Percentiles rank a stretch among this genome's conserved stretches.
Evolutionary conservation across 2,797 vertebrate genomes (phyloP).

Genomic region (Rhodeus uyekii): DNA sequence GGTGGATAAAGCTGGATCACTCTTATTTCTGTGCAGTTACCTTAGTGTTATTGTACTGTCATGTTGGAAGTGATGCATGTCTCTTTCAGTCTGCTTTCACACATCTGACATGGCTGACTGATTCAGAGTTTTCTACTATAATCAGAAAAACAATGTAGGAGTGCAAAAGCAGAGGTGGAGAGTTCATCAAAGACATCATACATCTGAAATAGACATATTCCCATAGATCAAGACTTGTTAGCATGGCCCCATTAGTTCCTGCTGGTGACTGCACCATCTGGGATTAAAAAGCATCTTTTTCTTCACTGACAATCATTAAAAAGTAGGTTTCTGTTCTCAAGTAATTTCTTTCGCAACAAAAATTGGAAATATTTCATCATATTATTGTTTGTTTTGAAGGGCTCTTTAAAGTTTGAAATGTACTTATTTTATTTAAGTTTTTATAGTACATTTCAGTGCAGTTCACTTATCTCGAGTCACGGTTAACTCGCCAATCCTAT

Average conservation of each 20-base stretch:
- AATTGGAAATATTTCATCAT: not conserved
- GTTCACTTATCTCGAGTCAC: too few relatives aligned
- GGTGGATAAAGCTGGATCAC: not conserved
- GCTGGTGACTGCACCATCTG: not conserved
- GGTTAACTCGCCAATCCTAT: too few relatives aligned
- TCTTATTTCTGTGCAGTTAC: not conserved
- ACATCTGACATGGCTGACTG: not conserved
- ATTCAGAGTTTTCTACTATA: not conserved
- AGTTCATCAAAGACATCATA: not conserved
- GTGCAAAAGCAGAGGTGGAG: not conserved
- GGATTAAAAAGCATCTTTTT: not conserved
- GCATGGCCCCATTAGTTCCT: not conserved
- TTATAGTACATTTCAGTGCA: too few relatives aligned
- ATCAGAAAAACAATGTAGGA: not conserved
- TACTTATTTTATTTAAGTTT: not conserved
- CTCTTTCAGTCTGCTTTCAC: not conserved
- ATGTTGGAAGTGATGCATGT: conserved; percentile 6
- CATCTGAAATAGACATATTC: not conserved
- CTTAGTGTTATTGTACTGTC: not conserved
- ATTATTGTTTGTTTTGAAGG: not conserved
- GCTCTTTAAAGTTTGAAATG: not conserved
- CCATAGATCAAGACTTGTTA: not conserved
- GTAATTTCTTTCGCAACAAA: not conserved
- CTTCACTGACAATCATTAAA: not conserved
- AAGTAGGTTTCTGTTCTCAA: not conserved